Evolutionary conservation across 2,113 vertebrate species (phyloP), one percentile per base, ranked within the genome.

Genomic region (Pogona vitticeps): DNA sequence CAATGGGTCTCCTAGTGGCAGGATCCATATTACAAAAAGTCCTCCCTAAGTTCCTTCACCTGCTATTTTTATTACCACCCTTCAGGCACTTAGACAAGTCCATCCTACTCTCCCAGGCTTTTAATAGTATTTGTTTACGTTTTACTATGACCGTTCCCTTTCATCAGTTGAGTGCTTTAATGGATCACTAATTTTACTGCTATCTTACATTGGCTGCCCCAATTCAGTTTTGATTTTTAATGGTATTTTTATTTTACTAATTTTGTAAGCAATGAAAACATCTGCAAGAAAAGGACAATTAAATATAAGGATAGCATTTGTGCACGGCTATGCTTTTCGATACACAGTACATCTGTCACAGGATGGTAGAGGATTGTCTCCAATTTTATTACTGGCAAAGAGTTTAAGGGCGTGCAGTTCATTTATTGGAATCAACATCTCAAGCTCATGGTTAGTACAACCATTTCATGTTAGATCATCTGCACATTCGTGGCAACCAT

Each of bases 341-440:
- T 70, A 17, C 20, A 52, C 31, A 56, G 14, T 40, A 18, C 76
- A 7, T 59, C 15, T 67, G 8, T 42, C 61, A 67, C 15, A 67
- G 79, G 61, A 81, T 28, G 59, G 33, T 21, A 38, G 3, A 38
- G 18, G 33, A 33, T 63, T 5, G 58, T n/a, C 38, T 84, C 58
- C 82, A 63, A 6, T 76, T 84, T 75, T 26, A n/a, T 38, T 42
- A 76, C 9, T n/a, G 26, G n/a, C 82, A 75, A 63, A 61, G 15
- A 31, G 59, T 68, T 70, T 52, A 68, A 82, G 65, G 65, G 1
- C 71, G 42, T 38, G 20, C 40, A 26, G 52, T 72, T 83, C 21
- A 46, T 83, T 65, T 79, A 13, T 38, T 72, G 15, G 59, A 36
- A 80, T 46, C 85, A 46, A 73, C 12, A 86, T n/a, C 56, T 85